phyloP scores from a whole-genome alignment of 2,797 vertebrate genomes.

The Buphagus erythrorhynchus region DNA sequence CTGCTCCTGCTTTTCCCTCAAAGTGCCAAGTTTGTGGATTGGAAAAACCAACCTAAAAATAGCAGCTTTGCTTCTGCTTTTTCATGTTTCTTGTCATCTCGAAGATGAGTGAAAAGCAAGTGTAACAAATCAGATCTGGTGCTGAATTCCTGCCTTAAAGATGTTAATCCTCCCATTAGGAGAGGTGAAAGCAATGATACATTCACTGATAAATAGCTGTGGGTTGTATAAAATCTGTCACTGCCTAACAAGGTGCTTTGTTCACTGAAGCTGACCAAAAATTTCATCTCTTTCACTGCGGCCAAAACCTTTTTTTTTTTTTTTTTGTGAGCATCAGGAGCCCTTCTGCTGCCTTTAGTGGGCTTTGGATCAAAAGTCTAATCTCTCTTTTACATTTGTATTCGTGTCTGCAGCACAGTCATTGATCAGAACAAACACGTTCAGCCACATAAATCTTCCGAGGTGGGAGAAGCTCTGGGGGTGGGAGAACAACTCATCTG shows the following conservation, averaged over 20 bases:
- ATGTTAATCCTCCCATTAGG: constrained; percentile 22
- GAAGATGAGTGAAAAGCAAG: neutral
- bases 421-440: constrained; percentile 14
- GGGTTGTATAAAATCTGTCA: neutral
- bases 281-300: neutral
- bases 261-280: constrained; percentile 18
- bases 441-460: constrained; percentile 15
- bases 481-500: constrained; percentile 26
- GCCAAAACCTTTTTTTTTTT: neutral
- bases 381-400: neutral
- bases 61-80: neutral
- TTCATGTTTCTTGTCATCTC: neutral
- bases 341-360: neutral
- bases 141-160: neutral
- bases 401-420: neutral
- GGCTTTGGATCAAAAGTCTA: neutral
- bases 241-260: neutral
- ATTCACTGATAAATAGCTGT: neutral
- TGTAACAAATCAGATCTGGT: neutral
- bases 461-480: constrained; percentile 13
- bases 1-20: neutral
- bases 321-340: neutral
- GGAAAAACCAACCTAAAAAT: neutral
- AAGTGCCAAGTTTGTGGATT: neutral
- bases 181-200: neutral